Evolutionary conservation across 2,888 invertebrate species (phyloP).

Genomic region (Parnassius orleans): DNA sequence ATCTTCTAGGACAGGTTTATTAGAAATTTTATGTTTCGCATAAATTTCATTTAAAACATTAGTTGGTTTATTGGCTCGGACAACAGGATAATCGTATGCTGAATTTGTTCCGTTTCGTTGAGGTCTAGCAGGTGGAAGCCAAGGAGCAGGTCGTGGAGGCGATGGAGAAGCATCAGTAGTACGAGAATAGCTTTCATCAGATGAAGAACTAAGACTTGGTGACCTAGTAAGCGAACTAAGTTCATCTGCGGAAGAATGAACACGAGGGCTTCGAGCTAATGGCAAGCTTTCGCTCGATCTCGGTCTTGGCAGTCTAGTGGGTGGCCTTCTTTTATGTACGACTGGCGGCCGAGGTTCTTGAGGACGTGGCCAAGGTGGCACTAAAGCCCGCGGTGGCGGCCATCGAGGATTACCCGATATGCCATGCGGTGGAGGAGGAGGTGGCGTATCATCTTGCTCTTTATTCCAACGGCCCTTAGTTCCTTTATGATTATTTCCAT

Average conservation of each 20-base stretch:
- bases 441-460: slow-evolving; percentile 73
- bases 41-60: slow-evolving; percentile 67
- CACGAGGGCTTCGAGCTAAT: slow-evolving; percentile 80
- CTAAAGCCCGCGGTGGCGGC: slow-evolving; percentile 77
- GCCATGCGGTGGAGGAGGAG: slow-evolving; percentile 82
- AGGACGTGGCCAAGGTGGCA: slow-evolving; percentile 84
- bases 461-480: slow-evolving; percentile 74
- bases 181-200: slow-evolving; percentile 91
- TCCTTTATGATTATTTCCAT: slow-evolving; percentile 65
- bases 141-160: slow-evolving; percentile 78
- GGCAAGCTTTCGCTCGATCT: slow-evolving; percentile 85
- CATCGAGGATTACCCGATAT: slow-evolving; percentile 57
- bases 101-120: slow-evolving; percentile 79
- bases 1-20: slow-evolving; percentile 66
- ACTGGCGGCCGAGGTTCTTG: slow-evolving; percentile 67
- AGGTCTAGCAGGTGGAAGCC: slow-evolving; percentile 70
- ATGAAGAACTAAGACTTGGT: slow-evolving; percentile 88
- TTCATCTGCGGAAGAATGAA: slow-evolving; percentile 91
- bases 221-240: slow-evolving; percentile 90
- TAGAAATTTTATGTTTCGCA: slow-evolving; percentile 64
- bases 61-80: slow-evolving; percentile 65
- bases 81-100: slow-evolving; percentile 81
- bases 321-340: slow-evolving; percentile 64
- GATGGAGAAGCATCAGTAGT: slow-evolving; percentile 87
- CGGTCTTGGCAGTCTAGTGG: slow-evolving; percentile 80